Evolutionary conservation across 2,888 invertebrate species (phyloP), one percentile per base, ranked within the genome.

Genomic region (Zygothrica quintamaculata): DNA sequence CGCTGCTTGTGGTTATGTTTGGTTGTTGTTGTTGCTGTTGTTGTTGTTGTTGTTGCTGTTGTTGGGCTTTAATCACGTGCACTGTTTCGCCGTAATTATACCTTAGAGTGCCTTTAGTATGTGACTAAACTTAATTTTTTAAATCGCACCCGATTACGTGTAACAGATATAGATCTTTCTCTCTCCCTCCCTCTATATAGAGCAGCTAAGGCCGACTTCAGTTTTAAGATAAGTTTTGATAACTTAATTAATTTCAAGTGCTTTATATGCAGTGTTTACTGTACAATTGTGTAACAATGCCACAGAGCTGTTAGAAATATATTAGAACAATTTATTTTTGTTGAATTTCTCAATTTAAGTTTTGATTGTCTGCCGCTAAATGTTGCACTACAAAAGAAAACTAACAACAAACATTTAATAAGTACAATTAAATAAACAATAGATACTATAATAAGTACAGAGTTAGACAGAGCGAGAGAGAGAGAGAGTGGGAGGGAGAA

Each of bases 1-100:
- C 26, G 26, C 4, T 26, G 26, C 26, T 26, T 26, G 33, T n/a
- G 39, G 7, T 12, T 44, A 44, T 34, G 6, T 36, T 12, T n/a
- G n/a, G n/a, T n/a, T n/a, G 15, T 40, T 57, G 37, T 53, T 74
- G 50, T 70, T 8, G 5, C 4, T 11, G n/a, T 39, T 52, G n/a
- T 47, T 64, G 44, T 11, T 43, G 31, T 37, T 59, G 39, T 29
- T 18, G 12, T 34, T 44, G 46, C 31, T 36, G 42, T 44, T 53
- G 31, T 66, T 62, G 79, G 84, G 87, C 69, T 80, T 74, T 82
- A 87, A 87, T 87, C 88, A 84, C 82, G 88, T 85, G 77, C 74
- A 58, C 57, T 43, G 73, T 22, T 87, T 87, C 74, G 58, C 50
- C 40, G 84, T 87, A 84, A 84, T 84, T 84, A 84, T 76, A 62